Conservation (phyloP, 2,888 invertebrate species). For the Apamea anceps region DNA sequence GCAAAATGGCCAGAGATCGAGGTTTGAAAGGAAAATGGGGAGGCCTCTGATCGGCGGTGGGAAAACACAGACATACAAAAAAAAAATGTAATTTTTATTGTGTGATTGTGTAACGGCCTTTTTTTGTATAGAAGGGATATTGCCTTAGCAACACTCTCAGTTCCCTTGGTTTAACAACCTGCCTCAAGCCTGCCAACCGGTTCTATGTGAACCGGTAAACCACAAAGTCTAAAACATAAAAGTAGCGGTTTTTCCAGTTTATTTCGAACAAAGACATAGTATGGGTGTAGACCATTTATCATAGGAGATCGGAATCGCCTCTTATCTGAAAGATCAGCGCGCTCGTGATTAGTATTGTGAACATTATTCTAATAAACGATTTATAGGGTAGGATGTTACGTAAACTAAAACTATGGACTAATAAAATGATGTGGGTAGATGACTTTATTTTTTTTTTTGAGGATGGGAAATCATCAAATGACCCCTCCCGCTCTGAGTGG, state of each 20-base stretch:
- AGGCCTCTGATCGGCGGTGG: too few relatives aligned
- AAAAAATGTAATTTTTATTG: too few relatives aligned
- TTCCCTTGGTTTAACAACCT: neutral
- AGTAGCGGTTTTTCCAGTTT: constrained; percentile 59
- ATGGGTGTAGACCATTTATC: constrained; percentile 80
- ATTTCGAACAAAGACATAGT: constrained; percentile 81
- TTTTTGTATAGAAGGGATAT: neutral
- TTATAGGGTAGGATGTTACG: constrained; percentile 72
- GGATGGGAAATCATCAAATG: too few relatives aligned
- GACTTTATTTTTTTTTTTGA: too few relatives aligned
- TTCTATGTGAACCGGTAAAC: constrained; percentile 47
- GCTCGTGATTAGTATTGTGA: constrained; percentile 82
- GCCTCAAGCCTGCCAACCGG: constrained; percentile 10
- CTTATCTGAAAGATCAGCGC: constrained; percentile 73
- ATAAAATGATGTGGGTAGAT: neutral
- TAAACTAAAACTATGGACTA: constrained; percentile 36
- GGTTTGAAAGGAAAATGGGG: too few relatives aligned
- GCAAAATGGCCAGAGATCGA: too few relatives aligned
- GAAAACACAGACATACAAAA: too few relatives aligned
- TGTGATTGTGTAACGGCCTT: neutral
- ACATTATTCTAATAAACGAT: constrained; percentile 83
- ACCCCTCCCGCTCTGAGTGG: too few relatives aligned
- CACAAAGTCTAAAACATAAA: constrained; percentile 42
- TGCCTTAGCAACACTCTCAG: too few relatives aligned
- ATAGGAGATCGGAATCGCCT: constrained; percentile 80